Percentiles rank a stretch among this genome's conserved stretches.
These are phyloP conservation scores for Formica exsecta DNA, from an alignment of 1,140 invertebrate genomes.

Conservation along the genomic window DNA sequence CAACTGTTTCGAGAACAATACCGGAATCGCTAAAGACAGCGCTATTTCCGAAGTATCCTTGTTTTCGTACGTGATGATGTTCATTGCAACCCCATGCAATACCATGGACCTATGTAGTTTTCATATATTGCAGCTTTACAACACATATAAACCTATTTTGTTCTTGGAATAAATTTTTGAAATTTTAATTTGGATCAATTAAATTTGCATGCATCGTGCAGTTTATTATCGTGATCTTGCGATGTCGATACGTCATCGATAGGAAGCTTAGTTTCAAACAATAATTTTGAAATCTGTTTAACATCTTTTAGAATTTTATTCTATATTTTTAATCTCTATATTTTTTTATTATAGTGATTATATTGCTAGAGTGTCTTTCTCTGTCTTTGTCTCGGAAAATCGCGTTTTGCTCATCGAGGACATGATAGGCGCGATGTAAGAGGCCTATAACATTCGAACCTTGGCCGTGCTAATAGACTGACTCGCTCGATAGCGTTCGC, in stretches of 20 bases:
- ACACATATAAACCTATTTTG: slow-evolving; percentile 40
- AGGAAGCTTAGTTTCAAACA: neutral
- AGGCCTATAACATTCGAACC: slow-evolving; percentile 82
- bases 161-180: neutral
- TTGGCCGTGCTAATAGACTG: slow-evolving; percentile 84
- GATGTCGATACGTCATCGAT: neutral
- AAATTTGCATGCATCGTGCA: neutral
- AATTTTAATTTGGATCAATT: neutral
- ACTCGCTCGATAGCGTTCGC: slow-evolving; percentile 79
- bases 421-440: slow-evolving; percentile 42
- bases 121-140: neutral
- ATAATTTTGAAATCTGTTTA: neutral
- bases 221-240: neutral
- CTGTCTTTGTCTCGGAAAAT: slow-evolving; percentile 11
- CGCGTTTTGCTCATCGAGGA: slow-evolving; percentile 23
- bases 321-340: neutral
- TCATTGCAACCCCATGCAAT: neutral
- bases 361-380: neutral
- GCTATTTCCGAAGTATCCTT: slow-evolving; percentile 1
- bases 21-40: neutral
- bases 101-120: neutral
- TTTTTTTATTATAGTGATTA: neutral
- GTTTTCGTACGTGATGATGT: neutral
- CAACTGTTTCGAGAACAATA: neutral
- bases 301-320: neutral